phyloP scores from a whole-genome alignment of 1,140 invertebrate genomes.

The Maniola jurtina region DNA sequence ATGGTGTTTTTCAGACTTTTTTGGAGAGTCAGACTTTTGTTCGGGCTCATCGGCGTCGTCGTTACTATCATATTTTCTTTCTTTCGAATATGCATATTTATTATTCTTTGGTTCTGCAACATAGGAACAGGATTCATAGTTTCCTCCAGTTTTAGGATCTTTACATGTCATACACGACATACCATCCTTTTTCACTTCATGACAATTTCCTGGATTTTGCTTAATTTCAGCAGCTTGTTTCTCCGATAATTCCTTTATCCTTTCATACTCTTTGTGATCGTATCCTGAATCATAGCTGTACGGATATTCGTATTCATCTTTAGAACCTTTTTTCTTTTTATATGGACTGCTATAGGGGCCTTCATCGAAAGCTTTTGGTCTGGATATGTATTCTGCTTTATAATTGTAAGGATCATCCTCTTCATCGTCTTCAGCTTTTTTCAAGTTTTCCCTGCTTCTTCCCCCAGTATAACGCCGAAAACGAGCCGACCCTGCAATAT shows the following conservation, averaged over 20 bases:
- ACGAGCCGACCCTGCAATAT: constrained; percentile 69
- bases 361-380: constrained; percentile 73
- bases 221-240: constrained; percentile 79
- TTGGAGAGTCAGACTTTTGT: constrained; percentile 56
- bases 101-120: constrained; percentile 84
- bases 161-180: constrained; percentile 84
- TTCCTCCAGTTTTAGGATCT: constrained; percentile 83
- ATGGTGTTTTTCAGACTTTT: constrained; percentile 60
- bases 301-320: constrained; percentile 71
- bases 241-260: constrained; percentile 78
- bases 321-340: constrained; percentile 62
- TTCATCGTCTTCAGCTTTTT: constrained; percentile 55
- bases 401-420: constrained; percentile 70
- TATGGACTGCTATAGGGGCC: constrained; percentile 68
- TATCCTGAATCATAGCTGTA: constrained; percentile 74
- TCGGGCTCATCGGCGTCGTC: constrained; percentile 73
- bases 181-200: constrained; percentile 81
- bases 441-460: constrained; percentile 55
- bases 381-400: constrained; percentile 68
- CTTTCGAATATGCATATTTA: constrained; percentile 83
- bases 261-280: constrained; percentile 75
- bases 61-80: constrained; percentile 80
- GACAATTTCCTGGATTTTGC: constrained; percentile 81
- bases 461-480: constrained; percentile 68
- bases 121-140: constrained; percentile 86